Evolutionary conservation across 2,113 vertebrate genomes (phyloP).

Genomic region (Etheostoma cragini): DNA sequence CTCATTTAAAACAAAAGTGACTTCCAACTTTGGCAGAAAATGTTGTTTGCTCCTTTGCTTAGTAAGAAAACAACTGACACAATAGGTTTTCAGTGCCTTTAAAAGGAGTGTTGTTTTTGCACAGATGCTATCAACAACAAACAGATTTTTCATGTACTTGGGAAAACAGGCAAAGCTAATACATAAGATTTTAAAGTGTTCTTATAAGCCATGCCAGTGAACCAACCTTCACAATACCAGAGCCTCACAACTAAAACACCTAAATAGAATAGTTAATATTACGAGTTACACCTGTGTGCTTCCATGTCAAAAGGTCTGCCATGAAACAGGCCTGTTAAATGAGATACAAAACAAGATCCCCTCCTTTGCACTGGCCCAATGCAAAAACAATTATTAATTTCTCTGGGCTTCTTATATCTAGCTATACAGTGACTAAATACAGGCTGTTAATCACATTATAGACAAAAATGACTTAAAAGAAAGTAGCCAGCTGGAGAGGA

Average conservation of each 20-base stretch:
- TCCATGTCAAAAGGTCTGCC: conserved; percentile 7
- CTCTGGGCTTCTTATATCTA: neutral
- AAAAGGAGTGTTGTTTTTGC: neutral
- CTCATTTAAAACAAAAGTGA: neutral
- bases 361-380: neutral
- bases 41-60: neutral
- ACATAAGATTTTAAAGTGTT: neutral
- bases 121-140: neutral
- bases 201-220: conserved; percentile 1
- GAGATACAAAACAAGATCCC: conserved; percentile 4
- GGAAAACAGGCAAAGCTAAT: conserved; percentile 3
- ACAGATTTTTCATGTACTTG: neutral
- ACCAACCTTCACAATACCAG: neutral
- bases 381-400: neutral
- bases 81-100: neutral
- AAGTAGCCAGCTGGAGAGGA: conserved; percentile 58
- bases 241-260: neutral
- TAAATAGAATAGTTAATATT: conserved; percentile 31
- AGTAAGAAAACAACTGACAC: neutral
- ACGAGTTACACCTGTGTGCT: conserved; percentile 26
- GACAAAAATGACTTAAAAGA: conserved; percentile 24
- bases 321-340: conserved; percentile 25
- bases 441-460: conserved; percentile 34
- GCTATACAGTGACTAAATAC: conserved; percentile 13
- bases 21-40: neutral